Evolutionary conservation across 2,888 invertebrate species (phyloP), one percentile per base, ranked within the genome.

Genomic region (Phalera bucephala): DNA sequence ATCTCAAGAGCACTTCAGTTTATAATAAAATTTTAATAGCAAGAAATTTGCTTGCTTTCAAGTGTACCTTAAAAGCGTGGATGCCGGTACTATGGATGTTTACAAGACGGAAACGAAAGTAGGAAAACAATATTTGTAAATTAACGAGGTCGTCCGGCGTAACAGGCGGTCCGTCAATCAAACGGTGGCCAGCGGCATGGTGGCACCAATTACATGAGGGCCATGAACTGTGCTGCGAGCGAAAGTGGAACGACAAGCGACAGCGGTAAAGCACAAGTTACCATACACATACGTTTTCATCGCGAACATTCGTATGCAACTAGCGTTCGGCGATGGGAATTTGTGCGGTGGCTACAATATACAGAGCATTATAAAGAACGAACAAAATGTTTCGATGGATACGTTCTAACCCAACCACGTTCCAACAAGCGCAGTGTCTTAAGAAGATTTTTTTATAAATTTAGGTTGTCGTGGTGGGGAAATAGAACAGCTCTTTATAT

Each of bases 151-250:
- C 76, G 55, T 78, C 76, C 75, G 67, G 71, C 79, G 71, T 78
- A 77, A 74, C 80, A 76, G 76, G 77, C 78, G 75, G 79, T 77
- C 81, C 72, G 85, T 86, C 84, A 85, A 85, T 84, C 83, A 84
- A 80, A 64, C 65, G 44, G 61, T 52, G 64, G 55, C 54, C 57
- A 52, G 51, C 46, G 48, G 48, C 45, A 47, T 48, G 36, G 40
- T 40, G 57, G 46, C 57, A 57, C 62, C 53, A 61, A 59, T 62
- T 60, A 49, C 33, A 26, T 4, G 14, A 9, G 15, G 28, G 33
- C 33, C 23, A 26, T 19, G n/a, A 14, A 10, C 13, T 19, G 10
- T 10, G 17, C 19, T 27, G 4, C 19, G n/a, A n/a, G 25, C 21
- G 21, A 6, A 17, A 17, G 6, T 4, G 3, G 17, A 17, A 3